Percentiles rank a stretch among this genome's conserved stretches.
Evolutionary conservation across 64 coral and sea anemone genomes (phyloP).

Genomic region (Pocillopora damicornis): DNA sequence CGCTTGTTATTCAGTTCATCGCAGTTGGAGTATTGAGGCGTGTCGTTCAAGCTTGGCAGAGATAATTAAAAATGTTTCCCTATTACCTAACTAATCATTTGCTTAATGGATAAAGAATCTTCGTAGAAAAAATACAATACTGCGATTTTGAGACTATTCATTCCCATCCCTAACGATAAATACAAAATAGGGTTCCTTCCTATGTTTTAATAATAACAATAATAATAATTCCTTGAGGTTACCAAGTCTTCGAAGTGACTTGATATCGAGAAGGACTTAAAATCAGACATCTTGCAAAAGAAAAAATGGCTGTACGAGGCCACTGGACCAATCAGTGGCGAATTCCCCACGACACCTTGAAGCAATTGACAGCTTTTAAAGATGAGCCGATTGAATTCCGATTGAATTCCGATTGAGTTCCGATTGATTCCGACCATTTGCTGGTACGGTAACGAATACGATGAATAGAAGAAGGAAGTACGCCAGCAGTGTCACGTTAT

Average conservation of each 20-base stretch:
- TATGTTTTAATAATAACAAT: neutral
- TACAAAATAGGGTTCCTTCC: neutral
- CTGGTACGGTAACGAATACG: neutral
- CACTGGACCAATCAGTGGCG: neutral
- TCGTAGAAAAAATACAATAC: constrained; percentile 28
- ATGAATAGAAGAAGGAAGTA: neutral
- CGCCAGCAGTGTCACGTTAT: constrained; percentile 18
- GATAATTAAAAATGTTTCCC: neutral
- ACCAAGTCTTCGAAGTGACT: neutral
- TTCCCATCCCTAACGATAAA: neutral
- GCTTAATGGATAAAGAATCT: neutral
- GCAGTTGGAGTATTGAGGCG: too few species aligned
- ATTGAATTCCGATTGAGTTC: neutral
- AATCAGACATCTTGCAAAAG: constrained; percentile 6
- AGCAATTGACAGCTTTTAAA: neutral
- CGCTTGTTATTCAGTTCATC: too few species aligned
- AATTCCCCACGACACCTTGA: constrained; percentile 12
- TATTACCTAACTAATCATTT: constrained; percentile 21
- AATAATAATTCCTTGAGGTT: neutral
- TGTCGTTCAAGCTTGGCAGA: neutral
- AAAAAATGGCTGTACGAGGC: neutral
- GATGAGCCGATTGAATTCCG: constrained; percentile 14
- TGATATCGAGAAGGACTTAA: neutral
- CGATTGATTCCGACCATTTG: neutral
- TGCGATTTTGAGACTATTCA: neutral